Base-by-base conservation (phyloP, 1,140 invertebrate species). In the Eriocheir sinensis region DNA sequence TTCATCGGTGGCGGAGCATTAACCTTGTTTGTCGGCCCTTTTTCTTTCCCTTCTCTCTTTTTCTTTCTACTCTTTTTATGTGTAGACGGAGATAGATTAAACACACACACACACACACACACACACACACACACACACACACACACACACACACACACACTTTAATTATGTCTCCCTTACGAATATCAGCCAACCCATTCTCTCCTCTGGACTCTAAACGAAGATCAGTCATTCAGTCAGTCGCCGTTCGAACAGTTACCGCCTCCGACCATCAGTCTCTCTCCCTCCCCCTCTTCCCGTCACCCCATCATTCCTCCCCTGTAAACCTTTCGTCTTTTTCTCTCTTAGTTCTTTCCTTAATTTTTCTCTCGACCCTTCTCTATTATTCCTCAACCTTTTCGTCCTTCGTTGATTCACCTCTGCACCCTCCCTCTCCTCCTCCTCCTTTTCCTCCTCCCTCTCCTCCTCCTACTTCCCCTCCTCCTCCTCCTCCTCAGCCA, bases 71-170 rank as follows among this genome's bases (percentile, higher is more conserved):
- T 81, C 9, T 12, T 12, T 36, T 81, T 30, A n/a, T 81, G 80
- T 32, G 80, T 81, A 12, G 53, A 27, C 12, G 27, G 12, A 27
- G 27, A n/a, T n/a, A n/a, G n/a, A n/a, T n/a, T n/a, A n/a, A n/a
- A n/a, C 79, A 81, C 86, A 40, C 85, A 88, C 85, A 32, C 85
- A 41, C 85, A 4, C 85, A 41, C 85, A 88, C 36, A 88, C 44
- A 60, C 48, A 90, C 44, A 60, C 89, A 30, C 44, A 90, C 89
- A 90, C 44, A 90, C 89, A 36, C 53, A 80, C 60, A 90, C 44
- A 53, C 21, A 90, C 44, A n/a, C 89, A 90, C 89, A 90, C 89
- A 90, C 41, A 90, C 89, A 90, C 89, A 90, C 89, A 90, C 89
- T 86, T 40, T 86, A 86, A 86, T 40, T n/a, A 38, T 86, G 15